Evolutionary conservation across 2,797 vertebrate species (phyloP).

Genomic region (Takifugu ocellatus): DNA sequence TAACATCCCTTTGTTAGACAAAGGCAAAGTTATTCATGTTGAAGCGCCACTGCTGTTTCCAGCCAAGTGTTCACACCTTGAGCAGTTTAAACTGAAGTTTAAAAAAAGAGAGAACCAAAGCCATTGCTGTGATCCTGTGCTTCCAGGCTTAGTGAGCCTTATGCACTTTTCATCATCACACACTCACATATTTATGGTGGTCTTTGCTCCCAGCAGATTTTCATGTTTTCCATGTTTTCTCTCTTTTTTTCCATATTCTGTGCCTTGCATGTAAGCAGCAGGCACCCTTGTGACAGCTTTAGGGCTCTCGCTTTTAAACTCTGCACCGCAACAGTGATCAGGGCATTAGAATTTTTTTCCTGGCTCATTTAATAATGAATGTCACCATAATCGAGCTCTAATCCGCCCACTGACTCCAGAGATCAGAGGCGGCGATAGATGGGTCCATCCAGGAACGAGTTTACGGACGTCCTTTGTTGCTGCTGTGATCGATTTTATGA

Average conservation of each 20-base stretch:
- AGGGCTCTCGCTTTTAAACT: constrained; percentile 28
- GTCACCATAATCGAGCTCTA: constrained; percentile 58
- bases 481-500: neutral
- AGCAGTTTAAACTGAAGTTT: too few species aligned
- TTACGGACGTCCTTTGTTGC: neutral
- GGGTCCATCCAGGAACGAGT: neutral
- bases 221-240: neutral
- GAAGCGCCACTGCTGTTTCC: too few species aligned
- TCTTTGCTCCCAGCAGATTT: neutral
- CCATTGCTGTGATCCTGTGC: too few species aligned
- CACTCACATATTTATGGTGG: neutral
- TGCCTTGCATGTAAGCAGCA: constrained; percentile 5
- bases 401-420: constrained; percentile 50
- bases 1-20: too few species aligned
- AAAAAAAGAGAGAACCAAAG: too few species aligned
- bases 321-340: constrained; percentile 51
- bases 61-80: too few species aligned
- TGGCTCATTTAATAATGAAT: constrained; percentile 55
- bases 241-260: neutral
- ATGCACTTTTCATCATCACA: too few species aligned
- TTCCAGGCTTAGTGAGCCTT: too few species aligned
- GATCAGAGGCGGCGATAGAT: constrained; percentile 17
- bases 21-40: too few species aligned
- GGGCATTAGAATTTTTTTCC: constrained; percentile 56
- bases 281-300: constrained; percentile 18